These are phyloP conservation scores for Hylaeus volcanicus DNA, from an alignment of 1,140 invertebrate genomes.

Conservation along the genomic window DNA sequence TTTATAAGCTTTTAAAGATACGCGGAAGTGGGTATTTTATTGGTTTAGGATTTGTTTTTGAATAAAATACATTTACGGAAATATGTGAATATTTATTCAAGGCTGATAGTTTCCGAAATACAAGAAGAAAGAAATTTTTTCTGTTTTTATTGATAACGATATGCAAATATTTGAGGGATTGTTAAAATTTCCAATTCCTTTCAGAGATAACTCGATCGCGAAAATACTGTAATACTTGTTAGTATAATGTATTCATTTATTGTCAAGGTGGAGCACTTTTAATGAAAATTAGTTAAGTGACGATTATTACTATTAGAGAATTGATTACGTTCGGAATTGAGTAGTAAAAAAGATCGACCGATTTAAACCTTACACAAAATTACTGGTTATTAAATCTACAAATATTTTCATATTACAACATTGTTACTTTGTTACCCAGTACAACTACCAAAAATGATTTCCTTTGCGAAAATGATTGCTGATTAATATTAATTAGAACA, in stretches of 20 bases:
- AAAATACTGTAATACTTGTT: not conserved
- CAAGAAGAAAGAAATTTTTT: not conserved
- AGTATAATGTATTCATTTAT: not conserved
- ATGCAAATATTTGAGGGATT: not conserved
- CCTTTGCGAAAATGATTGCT: too few relatives aligned
- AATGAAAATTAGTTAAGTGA: not conserved
- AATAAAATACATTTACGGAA: too few relatives aligned
- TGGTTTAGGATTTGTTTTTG: too few relatives aligned
- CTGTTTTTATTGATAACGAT: not conserved
- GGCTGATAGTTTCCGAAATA: too few relatives aligned
- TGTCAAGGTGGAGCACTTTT: not conserved
- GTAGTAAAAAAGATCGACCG: not conserved
- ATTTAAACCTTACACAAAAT: too few relatives aligned
- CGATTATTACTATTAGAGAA: not conserved
- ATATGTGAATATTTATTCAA: too few relatives aligned
- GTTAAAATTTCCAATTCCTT: not conserved
- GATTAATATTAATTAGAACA: too few relatives aligned
- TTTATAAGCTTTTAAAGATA: not conserved
- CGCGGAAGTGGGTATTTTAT: too few relatives aligned
- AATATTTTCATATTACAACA: too few relatives aligned
- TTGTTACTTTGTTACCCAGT: too few relatives aligned
- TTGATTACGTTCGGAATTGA: slow-evolving; percentile 2
- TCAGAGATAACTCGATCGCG: not conserved
- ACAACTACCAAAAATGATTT: too few relatives aligned
- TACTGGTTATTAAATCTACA: too few relatives aligned